These are phyloP conservation scores for Pachyramphus minor DNA, from an alignment of 2,113 vertebrate genomes.

Conservation along the genomic window DNA sequence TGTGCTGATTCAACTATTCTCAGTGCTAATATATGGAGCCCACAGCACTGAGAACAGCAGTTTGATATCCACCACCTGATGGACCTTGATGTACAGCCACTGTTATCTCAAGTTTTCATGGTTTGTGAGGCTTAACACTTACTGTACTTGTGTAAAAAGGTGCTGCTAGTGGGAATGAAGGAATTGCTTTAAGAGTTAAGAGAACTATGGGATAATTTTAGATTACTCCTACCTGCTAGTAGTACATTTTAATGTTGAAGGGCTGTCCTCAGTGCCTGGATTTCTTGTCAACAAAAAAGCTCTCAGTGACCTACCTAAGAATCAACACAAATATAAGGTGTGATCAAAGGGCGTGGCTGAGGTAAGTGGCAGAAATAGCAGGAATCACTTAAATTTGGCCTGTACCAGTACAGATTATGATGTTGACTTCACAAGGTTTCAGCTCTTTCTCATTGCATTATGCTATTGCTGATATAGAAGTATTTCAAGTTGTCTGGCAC, in stretches of 20 bases:
- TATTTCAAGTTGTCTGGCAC: conserved; percentile 59
- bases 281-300: conserved; percentile 30
- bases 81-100: conserved; percentile 60
- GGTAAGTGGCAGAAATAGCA: conserved; percentile 35
- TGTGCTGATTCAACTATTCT: conserved; percentile 74
- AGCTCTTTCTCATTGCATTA: conserved; percentile 48
- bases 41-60: conserved; percentile 60
- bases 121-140: conserved; percentile 68
- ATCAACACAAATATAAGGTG: conserved; percentile 40
- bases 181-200: conserved; percentile 47
- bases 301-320: conserved; percentile 6
- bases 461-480: conserved; percentile 36
- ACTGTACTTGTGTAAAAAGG: conserved; percentile 15
- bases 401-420: neutral
- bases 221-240: conserved; percentile 42
- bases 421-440: conserved; percentile 48
- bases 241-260: neutral
- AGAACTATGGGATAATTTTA: conserved; percentile 23
- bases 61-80: conserved; percentile 62
- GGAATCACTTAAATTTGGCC: conserved; percentile 40
- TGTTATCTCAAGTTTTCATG: conserved; percentile 58
- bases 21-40: conserved; percentile 68
- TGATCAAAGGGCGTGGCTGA: conserved; percentile 6
- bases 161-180: conserved; percentile 32
- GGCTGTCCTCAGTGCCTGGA: neutral